Evolutionary conservation across 2,797 vertebrate genomes (phyloP).

Genomic region (Eidolon dupreanum): DNA sequence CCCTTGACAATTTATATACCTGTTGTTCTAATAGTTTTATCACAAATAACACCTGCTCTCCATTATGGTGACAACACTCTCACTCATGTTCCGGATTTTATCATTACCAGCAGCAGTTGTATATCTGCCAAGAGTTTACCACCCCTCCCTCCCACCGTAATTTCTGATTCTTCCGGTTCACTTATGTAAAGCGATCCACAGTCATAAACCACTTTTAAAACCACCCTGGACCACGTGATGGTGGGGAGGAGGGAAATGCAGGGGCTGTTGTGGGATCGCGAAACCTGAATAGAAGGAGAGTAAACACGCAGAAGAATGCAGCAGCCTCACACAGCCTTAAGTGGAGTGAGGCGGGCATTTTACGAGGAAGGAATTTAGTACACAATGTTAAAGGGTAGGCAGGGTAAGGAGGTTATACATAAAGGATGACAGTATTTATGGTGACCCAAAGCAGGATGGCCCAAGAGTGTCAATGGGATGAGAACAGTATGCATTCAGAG

Average conservation of each 20-base stretch:
- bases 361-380: not conserved
- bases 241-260: not conserved
- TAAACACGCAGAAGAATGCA: fast-evolving
- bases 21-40: not conserved
- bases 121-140: not conserved
- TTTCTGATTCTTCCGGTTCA: not conserved
- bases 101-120: not conserved
- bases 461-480: fast-evolving
- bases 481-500: fast-evolving
- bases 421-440: fast-evolving
- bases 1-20: not conserved
- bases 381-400: fast-evolving
- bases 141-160: not conserved
- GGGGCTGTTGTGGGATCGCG: not conserved
- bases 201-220: not conserved
- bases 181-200: not conserved
- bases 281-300: not conserved
- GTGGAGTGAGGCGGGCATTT: not conserved
- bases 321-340: not conserved
- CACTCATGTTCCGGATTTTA: not conserved
- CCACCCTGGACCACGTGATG: not conserved
- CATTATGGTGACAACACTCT: not conserved
- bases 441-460: not conserved
- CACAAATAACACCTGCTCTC: not conserved
- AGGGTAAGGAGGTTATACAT: not conserved